These are phyloP conservation scores for Gryllus bimaculatus DNA, from an alignment of 1,140 invertebrate species.

Conservation along the genomic window DNA sequence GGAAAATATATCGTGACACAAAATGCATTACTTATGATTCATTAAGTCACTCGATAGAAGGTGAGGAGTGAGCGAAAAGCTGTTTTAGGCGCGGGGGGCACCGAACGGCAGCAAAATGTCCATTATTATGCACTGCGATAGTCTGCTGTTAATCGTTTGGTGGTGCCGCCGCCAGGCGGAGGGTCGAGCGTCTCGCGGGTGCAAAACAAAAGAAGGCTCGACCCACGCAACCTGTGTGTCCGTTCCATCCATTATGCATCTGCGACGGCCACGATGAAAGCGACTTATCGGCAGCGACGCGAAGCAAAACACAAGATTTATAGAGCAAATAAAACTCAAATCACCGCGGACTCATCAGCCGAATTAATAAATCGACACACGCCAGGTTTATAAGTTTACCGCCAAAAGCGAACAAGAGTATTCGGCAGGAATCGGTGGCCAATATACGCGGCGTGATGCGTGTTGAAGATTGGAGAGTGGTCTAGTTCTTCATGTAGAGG, in stretches of 20 bases:
- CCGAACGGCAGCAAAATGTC: neutral
- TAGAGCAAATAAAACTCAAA: neutral
- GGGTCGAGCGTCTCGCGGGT: neutral
- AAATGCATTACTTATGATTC: slow-evolving; percentile 5
- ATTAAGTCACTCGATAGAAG: neutral
- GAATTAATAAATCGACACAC: neutral
- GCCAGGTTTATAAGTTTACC: neutral
- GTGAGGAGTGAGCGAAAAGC: neutral
- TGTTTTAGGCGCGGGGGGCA: neutral
- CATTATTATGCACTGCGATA: neutral
- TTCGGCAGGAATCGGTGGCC: neutral
- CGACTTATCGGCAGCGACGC: neutral
- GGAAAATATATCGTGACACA: neutral
- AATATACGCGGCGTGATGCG: neutral
- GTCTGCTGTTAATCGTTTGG: neutral
- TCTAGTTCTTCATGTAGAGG: too few species aligned
- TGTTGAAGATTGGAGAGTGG: neutral
- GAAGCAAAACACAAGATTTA: neutral
- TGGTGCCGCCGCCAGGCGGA: neutral
- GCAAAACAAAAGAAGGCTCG: slow-evolving; percentile 1
- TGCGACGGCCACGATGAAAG: neutral
- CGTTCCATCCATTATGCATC: slow-evolving; percentile 3
- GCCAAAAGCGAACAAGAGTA: neutral
- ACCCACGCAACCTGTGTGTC: neutral
- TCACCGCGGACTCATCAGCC: neutral